These are phyloP conservation scores for Penaeus monodon DNA, from an alignment of 2,888 invertebrate genomes.

Conservation along the genomic window DNA sequence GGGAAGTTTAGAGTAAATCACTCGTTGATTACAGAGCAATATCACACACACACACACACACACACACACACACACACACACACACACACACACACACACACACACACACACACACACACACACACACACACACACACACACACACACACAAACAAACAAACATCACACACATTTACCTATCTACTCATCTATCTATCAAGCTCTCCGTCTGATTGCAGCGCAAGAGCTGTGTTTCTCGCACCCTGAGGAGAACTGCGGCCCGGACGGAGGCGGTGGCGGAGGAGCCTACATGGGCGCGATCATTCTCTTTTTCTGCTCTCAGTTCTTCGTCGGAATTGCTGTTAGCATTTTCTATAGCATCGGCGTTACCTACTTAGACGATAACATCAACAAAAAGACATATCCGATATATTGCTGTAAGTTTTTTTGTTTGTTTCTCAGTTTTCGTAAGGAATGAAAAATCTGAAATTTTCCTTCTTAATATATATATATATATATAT, in stretches of 20 bases:
- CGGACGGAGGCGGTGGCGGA: neutral
- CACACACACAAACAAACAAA: neutral
- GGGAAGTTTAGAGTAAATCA: no score
- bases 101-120: neutral
- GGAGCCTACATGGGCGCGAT: constrained; percentile 66
- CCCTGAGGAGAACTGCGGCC: neutral
- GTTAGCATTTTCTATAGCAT: constrained; percentile 78
- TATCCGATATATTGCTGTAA: constrained; percentile 72
- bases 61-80: neutral
- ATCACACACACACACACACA: no score
- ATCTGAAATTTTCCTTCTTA: neutral
- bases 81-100: no score
- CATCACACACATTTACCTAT: no score
- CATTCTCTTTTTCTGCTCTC: constrained; percentile 77
- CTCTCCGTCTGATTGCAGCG: no score
- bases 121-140: neutral
- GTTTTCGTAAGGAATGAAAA: no score
- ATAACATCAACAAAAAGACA: constrained; percentile 78
- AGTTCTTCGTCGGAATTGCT: constrained; percentile 79
- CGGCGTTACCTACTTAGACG: constrained; percentile 79
- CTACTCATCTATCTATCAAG: no score
- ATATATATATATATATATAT: no score
- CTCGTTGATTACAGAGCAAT: no score
- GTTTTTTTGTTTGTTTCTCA: neutral
- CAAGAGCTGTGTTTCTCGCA: neutral